Evolutionary conservation across 2,113 vertebrate genomes (phyloP).

Genomic region (Rutilus rutilus): DNA sequence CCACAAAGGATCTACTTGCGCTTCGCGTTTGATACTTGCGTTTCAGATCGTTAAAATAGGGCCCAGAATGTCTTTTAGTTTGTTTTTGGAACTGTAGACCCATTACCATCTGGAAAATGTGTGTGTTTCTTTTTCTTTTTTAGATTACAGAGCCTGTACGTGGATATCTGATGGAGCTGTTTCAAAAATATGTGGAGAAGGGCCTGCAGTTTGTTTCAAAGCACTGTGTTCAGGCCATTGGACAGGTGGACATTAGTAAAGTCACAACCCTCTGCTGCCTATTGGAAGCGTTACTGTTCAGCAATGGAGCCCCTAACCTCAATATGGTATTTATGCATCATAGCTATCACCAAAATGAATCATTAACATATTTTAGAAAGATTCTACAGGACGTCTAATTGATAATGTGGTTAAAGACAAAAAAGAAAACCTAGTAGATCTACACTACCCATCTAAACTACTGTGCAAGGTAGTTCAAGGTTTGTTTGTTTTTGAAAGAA

Average conservation of each 20-base stretch:
- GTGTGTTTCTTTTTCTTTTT: neutral
- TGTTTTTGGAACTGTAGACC: neutral
- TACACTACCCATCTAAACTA: no score
- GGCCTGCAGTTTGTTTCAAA: constrained; percentile 81
- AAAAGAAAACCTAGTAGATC: neutral
- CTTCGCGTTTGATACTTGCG: no score
- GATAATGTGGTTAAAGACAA: neutral
- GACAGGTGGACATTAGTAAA: constrained; percentile 89
- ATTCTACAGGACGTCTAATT: neutral
- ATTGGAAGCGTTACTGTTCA: constrained; percentile 82
- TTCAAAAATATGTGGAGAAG: constrained; percentile 80
- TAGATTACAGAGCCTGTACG: constrained; percentile 74
- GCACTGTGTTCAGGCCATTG: constrained; percentile 81
- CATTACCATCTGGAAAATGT: neutral
- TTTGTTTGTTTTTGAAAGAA: neutral
- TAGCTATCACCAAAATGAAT: neutral
- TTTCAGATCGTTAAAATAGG: no score
- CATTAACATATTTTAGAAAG: neutral
- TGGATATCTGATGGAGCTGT: constrained; percentile 78
- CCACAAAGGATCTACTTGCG: no score
- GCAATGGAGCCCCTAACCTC: constrained; percentile 71
- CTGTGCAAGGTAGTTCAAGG: no score
- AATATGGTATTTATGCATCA: constrained; percentile 73
- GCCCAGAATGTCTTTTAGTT: neutral
- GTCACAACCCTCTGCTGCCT: constrained; percentile 85